Evolutionary conservation across 2,888 invertebrate species (phyloP).

Genomic region (Trachelus troglodyta): DNA sequence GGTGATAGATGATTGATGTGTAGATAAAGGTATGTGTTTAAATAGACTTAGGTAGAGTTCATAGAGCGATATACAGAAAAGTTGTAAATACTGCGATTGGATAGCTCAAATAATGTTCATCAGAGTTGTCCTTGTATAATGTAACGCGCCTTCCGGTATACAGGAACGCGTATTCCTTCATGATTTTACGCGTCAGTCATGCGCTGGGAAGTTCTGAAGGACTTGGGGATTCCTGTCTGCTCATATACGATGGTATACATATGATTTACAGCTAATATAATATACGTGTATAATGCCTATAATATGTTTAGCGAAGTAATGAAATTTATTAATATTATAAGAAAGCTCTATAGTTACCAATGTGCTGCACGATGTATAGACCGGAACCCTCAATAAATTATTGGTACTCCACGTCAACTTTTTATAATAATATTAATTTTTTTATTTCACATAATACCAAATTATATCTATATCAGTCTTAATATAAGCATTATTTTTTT

Average conservation of each 20-base stretch:
- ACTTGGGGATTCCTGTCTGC: conserved; percentile 26
- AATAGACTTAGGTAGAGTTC: not conserved
- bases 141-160: not conserved
- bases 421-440: not conserved
- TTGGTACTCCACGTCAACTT: conserved; percentile 38
- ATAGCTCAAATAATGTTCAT: not conserved
- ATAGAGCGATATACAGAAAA: not conserved
- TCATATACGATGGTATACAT: conserved; percentile 28
- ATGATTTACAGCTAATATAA: not conserved
- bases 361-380: conserved; percentile 48
- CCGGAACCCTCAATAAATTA: conserved; percentile 42
- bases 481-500: not conserved
- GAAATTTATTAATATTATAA: conserved; percentile 3
- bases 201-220: not conserved
- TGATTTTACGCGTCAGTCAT: not conserved
- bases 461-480: not conserved
- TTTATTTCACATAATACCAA: not conserved
- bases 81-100: not conserved
- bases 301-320: conserved; percentile 31
- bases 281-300: conserved; percentile 30
- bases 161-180: not conserved
- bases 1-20: conserved; percentile 18
- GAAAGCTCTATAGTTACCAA: conserved; percentile 38
- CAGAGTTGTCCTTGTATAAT: not conserved
- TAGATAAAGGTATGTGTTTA: conserved; percentile 19